Evolutionary conservation across 2,113 vertebrate species (phyloP), one percentile per base, ranked within the genome.

Genomic region (Etia nguti): DNA sequence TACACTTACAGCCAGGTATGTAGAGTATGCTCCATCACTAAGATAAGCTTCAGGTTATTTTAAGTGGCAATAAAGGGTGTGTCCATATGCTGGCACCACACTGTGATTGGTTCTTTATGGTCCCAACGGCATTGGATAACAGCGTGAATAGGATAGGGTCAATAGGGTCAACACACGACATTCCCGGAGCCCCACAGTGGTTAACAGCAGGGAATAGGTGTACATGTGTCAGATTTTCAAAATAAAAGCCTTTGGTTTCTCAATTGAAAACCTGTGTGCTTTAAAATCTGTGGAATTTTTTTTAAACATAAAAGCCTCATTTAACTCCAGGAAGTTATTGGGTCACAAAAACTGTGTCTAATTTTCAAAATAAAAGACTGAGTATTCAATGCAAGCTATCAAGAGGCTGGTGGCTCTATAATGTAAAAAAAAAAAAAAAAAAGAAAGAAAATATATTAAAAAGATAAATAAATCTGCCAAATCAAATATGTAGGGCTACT

Each of bases 301-400:
- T 59, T 62, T 3, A 0, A 8, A 68, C n/a, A 70, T 70, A 9
- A 70, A 2, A 41, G 4, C n/a, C n/a, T 70, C 1, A 2, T 41
- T 70, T 70, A 70, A 43, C 6, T 16, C 7, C 12, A 43, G 12
- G 65, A 43, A 9, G 36, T 2, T 70, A 43, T 70, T 41, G 7
- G 0, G n/a, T 24, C 7, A 70, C 12, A n/a, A 6, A 38, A 43
- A 1, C 4, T 0, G 62, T 62, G 60, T 70, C 65, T 0, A 15
- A 70, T 43, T 70, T 41, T 0, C 65, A 70, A 70, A 73, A 18
- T 73, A 29, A 73, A 73, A 48, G 22, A 73, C n/a, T n/a, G 2
- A 10, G 41, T 73, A 29, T 48, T 48, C 22, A 48, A 4, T 29
- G 22, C 18, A 48, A 26, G 41, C 8, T 18, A 29, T 16, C 16